Evolutionary conservation across 2,888 invertebrate species (phyloP), one percentile per base, ranked within the genome.

Genomic region (Macaria liturata): DNA sequence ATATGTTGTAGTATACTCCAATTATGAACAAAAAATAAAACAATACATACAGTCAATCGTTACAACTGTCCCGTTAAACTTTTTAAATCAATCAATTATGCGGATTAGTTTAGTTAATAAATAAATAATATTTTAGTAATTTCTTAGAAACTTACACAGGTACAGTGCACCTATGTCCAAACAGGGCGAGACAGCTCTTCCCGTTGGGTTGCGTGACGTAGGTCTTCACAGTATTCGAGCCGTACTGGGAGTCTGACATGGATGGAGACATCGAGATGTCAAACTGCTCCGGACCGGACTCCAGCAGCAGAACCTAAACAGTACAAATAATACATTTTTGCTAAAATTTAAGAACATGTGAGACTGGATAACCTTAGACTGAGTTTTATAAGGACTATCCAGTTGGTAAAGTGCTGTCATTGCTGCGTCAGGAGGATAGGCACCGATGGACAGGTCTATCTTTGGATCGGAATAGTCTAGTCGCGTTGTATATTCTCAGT

Each of bases 171-270:
- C 89, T 83, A n/a, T 91, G 88, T 1, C 83, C 86, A 1, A 79
- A 77, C 56, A 88, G 78, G 0, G 93, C 93, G 9, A 93, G 78
- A 62, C 95, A 95, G 48, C 93, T 92, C 63, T 88, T 86, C 3
- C 92, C 89, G 49, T 94, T 90, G 0, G 94, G 93, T 68, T 93
- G 92, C 0, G 95, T 95, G 53, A 83, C 77, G 76, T 94, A 95
- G 20, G 81, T 82, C 95, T 95, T 95, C 78, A 95, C 95, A 30
- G 95, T 89, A 70, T 92, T 94, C 31, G 94, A 94, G 6, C 92
- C 84, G 46, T 93, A 84, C 3, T 94, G 79, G 4, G 85, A 81
- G 0, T 93, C 89, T 0, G 94, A 92, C 20, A 95, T 88, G 0
- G 92, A 91, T 0, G 95, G 95, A 0, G 94, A 93, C 6, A 92